These are phyloP conservation scores for Acipenser transmontanus DNA, from an alignment of 2,797 vertebrate genomes.

Conservation along the genomic window DNA sequence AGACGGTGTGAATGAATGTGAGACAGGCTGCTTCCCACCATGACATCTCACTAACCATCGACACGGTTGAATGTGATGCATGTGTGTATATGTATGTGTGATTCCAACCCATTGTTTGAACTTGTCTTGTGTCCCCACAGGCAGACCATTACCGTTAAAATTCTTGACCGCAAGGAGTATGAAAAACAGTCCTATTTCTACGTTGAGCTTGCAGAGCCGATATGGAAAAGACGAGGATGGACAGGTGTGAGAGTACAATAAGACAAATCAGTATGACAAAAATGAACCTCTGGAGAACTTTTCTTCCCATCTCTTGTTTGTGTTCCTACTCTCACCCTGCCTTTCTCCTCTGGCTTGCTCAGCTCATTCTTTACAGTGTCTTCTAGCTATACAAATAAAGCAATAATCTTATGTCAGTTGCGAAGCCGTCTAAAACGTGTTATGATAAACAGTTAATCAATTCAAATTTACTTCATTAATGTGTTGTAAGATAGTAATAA, in stretches of 20 bases:
- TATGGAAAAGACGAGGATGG: conserved; percentile 84
- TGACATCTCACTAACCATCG: conserved; percentile 51
- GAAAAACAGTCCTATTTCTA: conserved; percentile 88
- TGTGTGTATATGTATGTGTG: conserved; percentile 47
- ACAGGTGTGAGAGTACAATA: conserved; percentile 89
- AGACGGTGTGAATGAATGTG: conserved; percentile 35
- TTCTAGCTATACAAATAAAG: no score
- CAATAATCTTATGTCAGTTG: no score
- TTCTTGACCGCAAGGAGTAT: conserved; percentile 90
- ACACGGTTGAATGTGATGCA: conserved; percentile 48
- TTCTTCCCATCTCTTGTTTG: conserved; percentile 56
- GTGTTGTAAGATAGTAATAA: no score
- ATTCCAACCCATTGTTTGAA: conserved; percentile 74
- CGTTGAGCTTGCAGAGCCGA: conserved; percentile 86
- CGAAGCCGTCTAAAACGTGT: no score
- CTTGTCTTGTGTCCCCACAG: conserved; percentile 91
- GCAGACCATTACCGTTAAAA: conserved; percentile 85
- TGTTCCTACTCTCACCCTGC: conserved; percentile 66
- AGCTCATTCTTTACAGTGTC: conserved; percentile 12
- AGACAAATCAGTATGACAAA: conserved; percentile 54
- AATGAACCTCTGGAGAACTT: conserved; percentile 53
- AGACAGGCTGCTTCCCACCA: conserved; percentile 36
- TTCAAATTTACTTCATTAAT: no score
- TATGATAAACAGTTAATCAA: no score
- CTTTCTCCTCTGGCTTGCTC: conserved; percentile 55